Percentiles rank a stretch among this genome's conserved stretches.
These are phyloP conservation scores for Sinelater perroti DNA, from an alignment of 2,888 invertebrate species.

Conservation along the genomic window DNA sequence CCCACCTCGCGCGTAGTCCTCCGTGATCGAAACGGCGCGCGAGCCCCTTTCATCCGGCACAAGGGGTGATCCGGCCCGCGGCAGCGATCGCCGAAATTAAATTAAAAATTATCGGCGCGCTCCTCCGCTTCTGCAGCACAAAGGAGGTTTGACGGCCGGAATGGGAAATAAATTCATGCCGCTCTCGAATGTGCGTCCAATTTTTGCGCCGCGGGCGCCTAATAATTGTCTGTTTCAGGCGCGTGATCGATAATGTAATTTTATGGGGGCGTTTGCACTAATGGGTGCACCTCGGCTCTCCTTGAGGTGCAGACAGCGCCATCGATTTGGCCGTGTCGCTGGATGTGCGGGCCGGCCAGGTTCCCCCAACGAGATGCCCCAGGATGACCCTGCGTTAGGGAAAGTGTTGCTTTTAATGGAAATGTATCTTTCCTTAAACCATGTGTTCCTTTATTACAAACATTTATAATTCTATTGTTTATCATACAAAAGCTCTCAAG, in stretches of 20 bases:
- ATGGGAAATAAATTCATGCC: conserved; percentile 31
- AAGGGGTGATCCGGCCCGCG: conserved; percentile 10
- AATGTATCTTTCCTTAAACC: too few relatives aligned
- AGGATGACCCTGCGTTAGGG: too few relatives aligned
- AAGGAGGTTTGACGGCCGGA: conserved; percentile 25
- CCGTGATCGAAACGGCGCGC: too few relatives aligned
- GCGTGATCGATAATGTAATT: conserved; percentile 23
- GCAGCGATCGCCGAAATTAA: conserved; percentile 29
- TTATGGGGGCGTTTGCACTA: conserved; percentile 11
- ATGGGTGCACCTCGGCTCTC: conserved; percentile 14
- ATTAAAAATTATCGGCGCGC: conserved; percentile 29
- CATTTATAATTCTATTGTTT: too few relatives aligned
- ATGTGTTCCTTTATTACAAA: too few relatives aligned
- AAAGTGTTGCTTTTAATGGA: too few relatives aligned
- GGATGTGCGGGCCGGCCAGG: too few relatives aligned
- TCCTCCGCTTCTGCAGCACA: conserved; percentile 15
- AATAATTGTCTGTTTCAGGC: conserved; percentile 25
- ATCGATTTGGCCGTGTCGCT: too few relatives aligned
- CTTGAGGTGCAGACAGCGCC: conserved; percentile 8
- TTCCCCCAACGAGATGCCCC: too few relatives aligned
- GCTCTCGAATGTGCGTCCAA: conserved; percentile 26
- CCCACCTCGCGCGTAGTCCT: too few relatives aligned
- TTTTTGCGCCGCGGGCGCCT: conserved; percentile 15
- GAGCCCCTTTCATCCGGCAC: too few relatives aligned
- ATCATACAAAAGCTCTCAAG: too few relatives aligned